Evolutionary conservation across 2,888 invertebrate genomes (phyloP).

Genomic region (Drosophila hamatofila): DNA sequence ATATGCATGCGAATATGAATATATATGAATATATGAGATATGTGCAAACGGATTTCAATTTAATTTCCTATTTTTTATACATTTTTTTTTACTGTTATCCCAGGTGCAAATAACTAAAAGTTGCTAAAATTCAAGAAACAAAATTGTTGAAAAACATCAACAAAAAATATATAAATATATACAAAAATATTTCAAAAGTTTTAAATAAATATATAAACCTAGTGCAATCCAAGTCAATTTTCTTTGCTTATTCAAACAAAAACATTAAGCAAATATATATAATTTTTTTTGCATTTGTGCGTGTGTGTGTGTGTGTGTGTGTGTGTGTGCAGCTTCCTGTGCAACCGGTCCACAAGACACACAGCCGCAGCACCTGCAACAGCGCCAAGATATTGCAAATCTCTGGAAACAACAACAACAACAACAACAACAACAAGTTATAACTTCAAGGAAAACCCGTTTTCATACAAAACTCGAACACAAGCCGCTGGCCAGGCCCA

Average conservation of each 20-base stretch:
- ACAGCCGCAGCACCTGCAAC: slow-evolving; percentile 57
- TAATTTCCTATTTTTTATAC: slow-evolving; percentile 14
- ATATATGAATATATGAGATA: neutral
- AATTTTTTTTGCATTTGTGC: slow-evolving; percentile 16
- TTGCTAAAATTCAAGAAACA: neutral
- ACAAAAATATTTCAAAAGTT: neutral
- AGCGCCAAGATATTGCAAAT: neutral
- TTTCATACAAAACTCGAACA: slow-evolving; percentile 46
- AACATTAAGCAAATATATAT: neutral
- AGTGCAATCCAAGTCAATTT: slow-evolving; percentile 10
- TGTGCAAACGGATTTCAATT: neutral
- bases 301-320: slow-evolving; percentile 16
- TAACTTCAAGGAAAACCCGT: slow-evolving; percentile 49
- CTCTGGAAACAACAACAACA: slow-evolving; percentile 12
- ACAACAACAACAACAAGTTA: slow-evolving; percentile 16
- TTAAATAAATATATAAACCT: neutral
- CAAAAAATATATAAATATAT: neutral
- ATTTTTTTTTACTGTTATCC: slow-evolving; percentile 39
- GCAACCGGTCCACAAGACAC: slow-evolving; percentile 74
- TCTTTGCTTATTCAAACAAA: neutral
- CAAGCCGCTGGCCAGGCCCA: slow-evolving; percentile 28
- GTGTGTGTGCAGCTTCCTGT: slow-evolving; percentile 70
- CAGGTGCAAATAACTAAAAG: slow-evolving; percentile 32
- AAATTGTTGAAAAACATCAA: too few species aligned
- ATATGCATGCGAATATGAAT: neutral